Evolutionary conservation across 2,113 vertebrate species (phyloP).

Genomic region (Notothenia coriiceps): DNA sequence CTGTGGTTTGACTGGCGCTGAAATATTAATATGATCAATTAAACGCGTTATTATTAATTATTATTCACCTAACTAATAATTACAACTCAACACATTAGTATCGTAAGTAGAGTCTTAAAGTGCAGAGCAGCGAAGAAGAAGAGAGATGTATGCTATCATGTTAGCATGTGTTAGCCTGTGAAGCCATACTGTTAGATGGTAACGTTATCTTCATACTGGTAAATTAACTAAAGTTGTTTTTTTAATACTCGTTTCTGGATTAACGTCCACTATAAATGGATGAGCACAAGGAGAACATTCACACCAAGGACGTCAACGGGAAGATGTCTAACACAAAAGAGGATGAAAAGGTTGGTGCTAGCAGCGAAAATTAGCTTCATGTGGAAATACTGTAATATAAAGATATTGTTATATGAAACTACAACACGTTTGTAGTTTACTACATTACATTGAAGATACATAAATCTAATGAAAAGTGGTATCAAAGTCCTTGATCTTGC

Average conservation of each 20-base stretch:
- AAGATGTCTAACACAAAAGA: constrained; percentile 56
- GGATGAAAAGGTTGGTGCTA: constrained; percentile 57
- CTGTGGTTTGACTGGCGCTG: background rate
- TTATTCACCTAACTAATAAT: background rate
- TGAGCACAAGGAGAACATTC: constrained; percentile 82
- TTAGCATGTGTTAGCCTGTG: constrained; percentile 26
- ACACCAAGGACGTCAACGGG: constrained; percentile 57
- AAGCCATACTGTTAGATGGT: background rate
- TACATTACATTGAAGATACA: no score
- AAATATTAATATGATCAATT: no score
- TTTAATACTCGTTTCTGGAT: background rate
- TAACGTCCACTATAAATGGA: constrained; percentile 65
- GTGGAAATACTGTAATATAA: background rate
- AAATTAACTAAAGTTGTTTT: background rate
- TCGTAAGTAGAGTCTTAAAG: no score
- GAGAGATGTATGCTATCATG: background rate
- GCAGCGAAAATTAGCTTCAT: background rate
- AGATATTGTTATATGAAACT: no score
- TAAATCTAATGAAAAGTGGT: no score
- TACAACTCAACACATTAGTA: background rate
- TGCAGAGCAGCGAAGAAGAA: background rate
- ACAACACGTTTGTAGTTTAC: no score
- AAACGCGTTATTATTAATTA: background rate
- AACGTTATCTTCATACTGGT: background rate
- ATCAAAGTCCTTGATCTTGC: no score